These are phyloP conservation scores for Lanistes nyassanus DNA, from an alignment of 1,140 invertebrate genomes.

Conservation along the genomic window DNA sequence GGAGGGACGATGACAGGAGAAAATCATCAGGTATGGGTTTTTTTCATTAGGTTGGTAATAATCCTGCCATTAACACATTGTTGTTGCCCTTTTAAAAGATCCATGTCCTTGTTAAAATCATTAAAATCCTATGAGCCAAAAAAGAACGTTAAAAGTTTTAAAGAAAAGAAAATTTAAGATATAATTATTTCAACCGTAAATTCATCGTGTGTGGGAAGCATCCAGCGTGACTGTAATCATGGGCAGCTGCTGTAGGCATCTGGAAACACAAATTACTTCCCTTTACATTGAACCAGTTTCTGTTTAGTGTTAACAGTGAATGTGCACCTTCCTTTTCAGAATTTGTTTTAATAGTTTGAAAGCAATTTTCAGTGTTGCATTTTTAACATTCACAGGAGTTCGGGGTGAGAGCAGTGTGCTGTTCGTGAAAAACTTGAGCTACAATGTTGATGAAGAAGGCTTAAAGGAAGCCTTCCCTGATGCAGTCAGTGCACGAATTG, in stretches of 20 bases:
- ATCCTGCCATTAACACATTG: not conserved
- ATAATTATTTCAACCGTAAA: not conserved
- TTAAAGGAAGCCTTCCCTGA: slow-evolving; percentile 32
- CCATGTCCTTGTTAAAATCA: no score
- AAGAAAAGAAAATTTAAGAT: no score
- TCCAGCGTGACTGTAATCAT: not conserved
- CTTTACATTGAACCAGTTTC: not conserved
- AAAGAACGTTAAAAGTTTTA: no score
- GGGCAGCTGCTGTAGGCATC: not conserved
- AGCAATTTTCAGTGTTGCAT: slow-evolving; percentile 30
- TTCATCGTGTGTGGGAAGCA: not conserved
- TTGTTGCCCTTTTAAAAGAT: no score
- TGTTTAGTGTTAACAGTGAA: not conserved
- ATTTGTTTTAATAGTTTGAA: no score
- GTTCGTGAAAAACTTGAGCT: slow-evolving; percentile 38
- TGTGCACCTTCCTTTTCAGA: slow-evolving; percentile 20
- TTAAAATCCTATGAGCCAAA: no score
- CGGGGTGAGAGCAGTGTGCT: slow-evolving; percentile 33
- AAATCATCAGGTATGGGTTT: slow-evolving; percentile 5
- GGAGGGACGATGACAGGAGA: slow-evolving; percentile 12
- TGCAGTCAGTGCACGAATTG: slow-evolving; percentile 29
- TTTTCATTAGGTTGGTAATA: not conserved
- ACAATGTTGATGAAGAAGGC: slow-evolving; percentile 25
- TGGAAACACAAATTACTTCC: no score
- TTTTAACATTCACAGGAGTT: slow-evolving; percentile 24